Evolutionary conservation across 64 coral and sea anemone genomes (phyloP).

Genomic region (Montipora capricornis): DNA sequence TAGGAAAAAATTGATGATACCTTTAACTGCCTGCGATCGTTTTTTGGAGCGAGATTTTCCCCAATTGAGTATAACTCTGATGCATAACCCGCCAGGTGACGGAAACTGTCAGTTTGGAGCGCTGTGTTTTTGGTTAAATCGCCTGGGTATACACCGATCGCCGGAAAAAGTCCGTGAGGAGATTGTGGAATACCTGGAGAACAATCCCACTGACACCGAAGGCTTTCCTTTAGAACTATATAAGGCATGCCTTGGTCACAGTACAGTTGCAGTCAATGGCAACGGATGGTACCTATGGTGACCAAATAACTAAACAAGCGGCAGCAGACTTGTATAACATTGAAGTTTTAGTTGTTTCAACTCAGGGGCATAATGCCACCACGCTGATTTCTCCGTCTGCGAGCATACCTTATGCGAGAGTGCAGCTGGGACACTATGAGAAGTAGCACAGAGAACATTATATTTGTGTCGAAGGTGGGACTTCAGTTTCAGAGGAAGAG

Average conservation of each 20-base stretch:
- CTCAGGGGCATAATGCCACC: slow-evolving; percentile 26
- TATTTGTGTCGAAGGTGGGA: background rate
- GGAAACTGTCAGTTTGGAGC: slow-evolving; percentile 55
- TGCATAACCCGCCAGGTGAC: slow-evolving; percentile 27
- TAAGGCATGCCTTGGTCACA: slow-evolving; percentile 12
- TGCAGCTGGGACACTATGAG: slow-evolving; percentile 37
- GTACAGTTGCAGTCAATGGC: slow-evolving; percentile 11
- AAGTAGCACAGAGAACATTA: background rate
- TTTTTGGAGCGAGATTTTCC: no score
- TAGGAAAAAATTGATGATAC: no score
- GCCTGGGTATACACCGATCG: slow-evolving; percentile 35
- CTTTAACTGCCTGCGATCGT: no score
- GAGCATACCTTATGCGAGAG: background rate
- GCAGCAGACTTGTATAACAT: slow-evolving; percentile 31
- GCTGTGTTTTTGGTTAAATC: background rate
- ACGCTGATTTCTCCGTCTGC: background rate
- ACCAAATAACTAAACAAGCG: slow-evolving; percentile 67
- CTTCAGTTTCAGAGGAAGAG: no score
- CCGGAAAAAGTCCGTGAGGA: slow-evolving; percentile 9
- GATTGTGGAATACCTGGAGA: background rate
- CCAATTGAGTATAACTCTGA: background rate
- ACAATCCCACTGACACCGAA: background rate
- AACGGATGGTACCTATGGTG: slow-evolving; percentile 45
- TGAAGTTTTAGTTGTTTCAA: slow-evolving; percentile 25
- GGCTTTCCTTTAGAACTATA: slow-evolving; percentile 24